Percentiles rank a stretch among this genome's conserved stretches.
Evolutionary conservation across 2,113 vertebrate genomes (phyloP).

Genomic region (Triplophysa tibetana): DNA sequence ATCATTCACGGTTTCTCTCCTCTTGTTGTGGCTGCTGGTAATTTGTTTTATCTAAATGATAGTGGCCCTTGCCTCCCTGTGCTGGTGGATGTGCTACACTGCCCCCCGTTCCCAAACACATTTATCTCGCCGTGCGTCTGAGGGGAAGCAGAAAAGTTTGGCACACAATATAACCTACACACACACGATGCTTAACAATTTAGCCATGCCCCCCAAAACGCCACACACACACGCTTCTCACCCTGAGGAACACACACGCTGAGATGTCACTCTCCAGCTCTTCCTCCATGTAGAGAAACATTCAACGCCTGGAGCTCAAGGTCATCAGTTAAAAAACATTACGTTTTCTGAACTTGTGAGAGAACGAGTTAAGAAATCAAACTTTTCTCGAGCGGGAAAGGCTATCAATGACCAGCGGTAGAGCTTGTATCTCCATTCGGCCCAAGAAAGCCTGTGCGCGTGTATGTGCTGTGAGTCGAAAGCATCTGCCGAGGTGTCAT

Average conservation of each 20-base stretch:
- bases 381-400: constrained; percentile 12
- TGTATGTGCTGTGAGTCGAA: constrained; percentile 24
- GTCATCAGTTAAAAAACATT: not conserved
- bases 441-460: not conserved
- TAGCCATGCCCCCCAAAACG: constrained; percentile 42
- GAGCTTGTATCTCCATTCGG: not conserved
- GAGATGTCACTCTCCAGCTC: not conserved
- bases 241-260: constrained; percentile 9
- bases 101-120: constrained; percentile 68
- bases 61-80: constrained; percentile 67
- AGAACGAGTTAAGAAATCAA: constrained; percentile 17
- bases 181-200: constrained; percentile 68
- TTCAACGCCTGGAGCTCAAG: constrained; percentile 8
- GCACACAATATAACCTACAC: constrained; percentile 50
- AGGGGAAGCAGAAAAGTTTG: constrained; percentile 34
- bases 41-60: constrained; percentile 81
- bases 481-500: constrained; percentile 65
- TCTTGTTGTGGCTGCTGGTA: constrained; percentile 69
- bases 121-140: constrained; percentile 66
- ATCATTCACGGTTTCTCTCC: constrained; percentile 21
- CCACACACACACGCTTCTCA: constrained; percentile 52
- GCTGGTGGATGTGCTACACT: constrained; percentile 70
- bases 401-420: constrained; percentile 1
- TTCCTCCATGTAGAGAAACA: not conserved
- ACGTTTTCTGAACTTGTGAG: constrained; percentile 6